Conservation (phyloP, 1,140 invertebrate species). For the Cydia amplana region DNA sequence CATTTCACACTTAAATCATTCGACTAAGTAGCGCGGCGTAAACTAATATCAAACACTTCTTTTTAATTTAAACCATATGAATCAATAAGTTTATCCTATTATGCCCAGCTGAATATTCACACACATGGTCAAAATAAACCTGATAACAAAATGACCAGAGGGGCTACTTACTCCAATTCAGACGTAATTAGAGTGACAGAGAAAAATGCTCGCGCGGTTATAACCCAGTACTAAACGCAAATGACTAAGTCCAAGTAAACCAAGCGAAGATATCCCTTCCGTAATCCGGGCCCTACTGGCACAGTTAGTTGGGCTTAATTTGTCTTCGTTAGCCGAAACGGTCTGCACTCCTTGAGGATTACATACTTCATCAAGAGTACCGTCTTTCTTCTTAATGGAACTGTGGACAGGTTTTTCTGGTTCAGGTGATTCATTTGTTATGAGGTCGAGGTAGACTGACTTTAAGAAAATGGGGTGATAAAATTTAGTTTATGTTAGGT, state of each 20-base stretch:
- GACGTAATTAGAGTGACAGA: no score
- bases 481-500: background rate
- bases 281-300: conserved; percentile 24
- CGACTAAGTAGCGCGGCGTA: no score
- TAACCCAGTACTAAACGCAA: background rate
- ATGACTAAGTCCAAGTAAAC: background rate
- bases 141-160: background rate
- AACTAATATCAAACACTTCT: no score
- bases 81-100: no score
- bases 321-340: conserved; percentile 31
- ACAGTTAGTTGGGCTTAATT: conserved; percentile 30
- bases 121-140: background rate
- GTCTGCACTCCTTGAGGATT: conserved; percentile 31
- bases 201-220: no score
- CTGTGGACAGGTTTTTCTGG: conserved; percentile 14
- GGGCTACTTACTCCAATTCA: no score
- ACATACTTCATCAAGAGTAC: conserved; percentile 31
- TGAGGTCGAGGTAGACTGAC: background rate
- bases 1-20: no score
- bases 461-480: background rate
- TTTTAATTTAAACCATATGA: no score
- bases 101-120: no score
- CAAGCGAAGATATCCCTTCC: background rate
- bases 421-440: conserved; percentile 29
- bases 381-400: conserved; percentile 30